These are phyloP conservation scores for Strigamia maritima DNA, from an alignment of 2,888 invertebrate genomes.

Conservation along the genomic window DNA sequence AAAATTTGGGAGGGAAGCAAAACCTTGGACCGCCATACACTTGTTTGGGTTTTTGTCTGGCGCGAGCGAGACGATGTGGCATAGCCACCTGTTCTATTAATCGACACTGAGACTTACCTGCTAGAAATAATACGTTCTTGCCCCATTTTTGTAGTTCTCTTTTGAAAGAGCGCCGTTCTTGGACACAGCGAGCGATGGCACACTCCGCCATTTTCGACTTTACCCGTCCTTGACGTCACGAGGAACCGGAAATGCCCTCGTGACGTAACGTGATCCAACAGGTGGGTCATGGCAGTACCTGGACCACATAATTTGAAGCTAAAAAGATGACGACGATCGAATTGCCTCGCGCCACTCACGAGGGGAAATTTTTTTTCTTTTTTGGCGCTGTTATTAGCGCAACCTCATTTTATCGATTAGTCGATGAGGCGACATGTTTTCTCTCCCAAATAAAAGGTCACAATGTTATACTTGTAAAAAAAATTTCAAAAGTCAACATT, in stretches of 20 bases:
- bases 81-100: not conserved
- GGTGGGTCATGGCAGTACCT: conserved; percentile 40
- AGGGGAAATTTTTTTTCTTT: conserved; percentile 15
- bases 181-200: conserved; percentile 43
- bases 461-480: not conserved
- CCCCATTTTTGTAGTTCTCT: conserved; percentile 53
- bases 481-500: not conserved
- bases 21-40: conserved; percentile 27
- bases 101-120: conserved; percentile 42
- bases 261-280: conserved; percentile 40
- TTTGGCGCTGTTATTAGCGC: conserved; percentile 30
- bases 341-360: conserved; percentile 21
- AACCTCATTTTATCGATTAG: conserved; percentile 32
- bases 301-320: conserved; percentile 33
- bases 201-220: conserved; percentile 43
- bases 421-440: conserved; percentile 30
- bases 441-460: conserved; percentile 28
- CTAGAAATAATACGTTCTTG: conserved; percentile 49
- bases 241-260: conserved; percentile 40
- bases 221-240: conserved; percentile 40
- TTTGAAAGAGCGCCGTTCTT: conserved; percentile 47
- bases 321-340: conserved; percentile 34
- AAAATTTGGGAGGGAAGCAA: conserved; percentile 31
- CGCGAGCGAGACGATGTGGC: not conserved
- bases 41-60: not conserved